These are phyloP conservation scores for Gephyroberyx darwinii DNA, from an alignment of 2,797 vertebrate genomes.

Conservation along the genomic window DNA sequence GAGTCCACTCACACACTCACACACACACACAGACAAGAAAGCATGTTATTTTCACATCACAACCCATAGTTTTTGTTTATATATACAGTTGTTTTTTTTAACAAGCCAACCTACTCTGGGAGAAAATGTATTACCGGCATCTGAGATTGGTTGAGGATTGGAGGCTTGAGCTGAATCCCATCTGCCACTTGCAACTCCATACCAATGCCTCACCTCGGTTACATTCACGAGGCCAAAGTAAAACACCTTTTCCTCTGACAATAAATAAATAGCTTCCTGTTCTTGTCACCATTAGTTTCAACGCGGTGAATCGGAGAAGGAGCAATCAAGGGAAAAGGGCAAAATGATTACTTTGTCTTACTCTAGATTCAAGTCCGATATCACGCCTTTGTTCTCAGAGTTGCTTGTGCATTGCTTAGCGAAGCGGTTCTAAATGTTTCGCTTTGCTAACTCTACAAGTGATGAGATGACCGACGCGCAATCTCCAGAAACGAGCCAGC, in stretches of 20 bases:
- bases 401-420: constrained; percentile 44
- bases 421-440: constrained; percentile 41
- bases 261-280: constrained; percentile 69
- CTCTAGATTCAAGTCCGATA: constrained; percentile 45
- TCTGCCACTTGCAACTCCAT: not conserved
- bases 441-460: constrained; percentile 38
- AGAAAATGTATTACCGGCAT: not conserved
- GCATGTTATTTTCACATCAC: constrained; percentile 2
- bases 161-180: not conserved
- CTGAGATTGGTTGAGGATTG: constrained; percentile 6
- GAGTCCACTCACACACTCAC: not conserved
- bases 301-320: constrained; percentile 35
- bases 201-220: not conserved
- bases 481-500: constrained; percentile 40
- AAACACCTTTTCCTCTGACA: constrained; percentile 47
- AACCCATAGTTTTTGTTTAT: not conserved
- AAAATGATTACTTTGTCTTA: constrained; percentile 64
- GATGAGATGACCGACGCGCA: constrained; percentile 43
- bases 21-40: constrained; percentile 4
- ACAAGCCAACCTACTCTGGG: not conserved
- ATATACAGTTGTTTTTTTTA: not conserved
- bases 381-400: constrained; percentile 31
- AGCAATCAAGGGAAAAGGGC: constrained; percentile 16
- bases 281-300: constrained; percentile 57
- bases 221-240: constrained; percentile 5